These are phyloP conservation scores for Brachyalestes nurse DNA, from an alignment of 2,797 vertebrate species.

Conservation along the genomic window DNA sequence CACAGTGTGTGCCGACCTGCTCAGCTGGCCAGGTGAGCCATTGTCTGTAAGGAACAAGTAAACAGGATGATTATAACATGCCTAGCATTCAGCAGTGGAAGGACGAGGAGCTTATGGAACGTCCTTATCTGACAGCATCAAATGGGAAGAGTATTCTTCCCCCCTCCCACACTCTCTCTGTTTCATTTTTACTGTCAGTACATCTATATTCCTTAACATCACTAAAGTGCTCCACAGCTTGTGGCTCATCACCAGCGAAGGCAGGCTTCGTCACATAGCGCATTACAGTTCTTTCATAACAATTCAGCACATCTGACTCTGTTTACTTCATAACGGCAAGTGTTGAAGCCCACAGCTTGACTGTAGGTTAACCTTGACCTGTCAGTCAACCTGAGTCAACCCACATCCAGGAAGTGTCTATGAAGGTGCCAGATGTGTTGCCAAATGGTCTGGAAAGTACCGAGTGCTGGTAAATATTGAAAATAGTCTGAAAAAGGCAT, in stretches of 20 bases:
- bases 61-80: constrained; percentile 69
- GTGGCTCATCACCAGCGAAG: constrained; percentile 39
- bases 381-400: constrained; percentile 13
- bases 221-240: constrained; percentile 56
- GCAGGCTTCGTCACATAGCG: not conserved
- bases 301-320: constrained; percentile 58
- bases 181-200: constrained; percentile 58
- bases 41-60: constrained; percentile 64
- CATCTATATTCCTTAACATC: constrained; percentile 59
- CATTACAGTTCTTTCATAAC: constrained; percentile 44
- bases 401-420: constrained; percentile 2
- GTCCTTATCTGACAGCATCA: constrained; percentile 34
- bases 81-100: not conserved
- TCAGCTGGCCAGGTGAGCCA: constrained; percentile 72
- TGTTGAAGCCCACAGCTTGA: constrained; percentile 52
- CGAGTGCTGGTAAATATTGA: not conserved
- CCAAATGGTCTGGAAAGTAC: not conserved
- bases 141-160: constrained; percentile 30
- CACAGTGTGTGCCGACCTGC: constrained; percentile 66
- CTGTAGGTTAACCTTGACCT: constrained; percentile 44
- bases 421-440: constrained; percentile 38
- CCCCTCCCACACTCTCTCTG: constrained; percentile 2
- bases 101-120: constrained; percentile 20
- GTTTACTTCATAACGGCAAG: constrained; percentile 49
- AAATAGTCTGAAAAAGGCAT: not conserved